Percentiles rank a stretch among this genome's conserved stretches.
Conservation (phyloP, 2,113 vertebrate species). For the Lethenteron camtschaticum region DNA sequence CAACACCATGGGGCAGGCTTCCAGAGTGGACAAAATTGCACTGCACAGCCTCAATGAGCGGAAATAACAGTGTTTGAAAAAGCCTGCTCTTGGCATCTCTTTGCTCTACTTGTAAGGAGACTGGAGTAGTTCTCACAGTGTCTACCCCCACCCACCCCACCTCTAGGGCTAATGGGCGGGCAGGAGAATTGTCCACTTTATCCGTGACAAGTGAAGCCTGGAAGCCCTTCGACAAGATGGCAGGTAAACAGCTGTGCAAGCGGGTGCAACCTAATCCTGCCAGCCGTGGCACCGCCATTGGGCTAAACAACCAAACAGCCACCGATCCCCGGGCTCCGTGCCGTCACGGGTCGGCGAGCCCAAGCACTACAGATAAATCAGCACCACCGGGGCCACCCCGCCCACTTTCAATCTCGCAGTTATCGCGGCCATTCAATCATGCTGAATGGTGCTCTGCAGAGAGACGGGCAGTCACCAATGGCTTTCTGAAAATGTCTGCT, state of each 20-base stretch:
- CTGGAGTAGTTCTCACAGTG: neutral
- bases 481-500: too few relatives aligned
- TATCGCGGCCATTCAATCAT: too few relatives aligned
- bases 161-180: conserved; percentile 1
- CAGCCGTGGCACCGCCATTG: conserved; percentile 5
- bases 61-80: neutral
- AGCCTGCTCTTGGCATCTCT: neutral
- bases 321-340: neutral
- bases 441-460: too few relatives aligned
- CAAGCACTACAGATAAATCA: conserved; percentile 4
- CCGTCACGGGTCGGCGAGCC: conserved; percentile 1
- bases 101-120: neutral
- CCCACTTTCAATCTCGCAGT: too few relatives aligned
- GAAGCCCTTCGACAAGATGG: conserved; percentile 5
- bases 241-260: conserved; percentile 4
- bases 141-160: neutral
- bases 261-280: neutral
- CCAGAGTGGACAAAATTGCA: too few relatives aligned
- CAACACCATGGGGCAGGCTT: too few relatives aligned
- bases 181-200: conserved; percentile 3
- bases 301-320: conserved; percentile 5
- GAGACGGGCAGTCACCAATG: too few relatives aligned
- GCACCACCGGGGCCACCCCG: neutral
- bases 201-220: conserved; percentile 4
- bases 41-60: neutral